Evolutionary conservation across 2,113 vertebrate species (phyloP).

Genomic region (Axis porcinus): DNA sequence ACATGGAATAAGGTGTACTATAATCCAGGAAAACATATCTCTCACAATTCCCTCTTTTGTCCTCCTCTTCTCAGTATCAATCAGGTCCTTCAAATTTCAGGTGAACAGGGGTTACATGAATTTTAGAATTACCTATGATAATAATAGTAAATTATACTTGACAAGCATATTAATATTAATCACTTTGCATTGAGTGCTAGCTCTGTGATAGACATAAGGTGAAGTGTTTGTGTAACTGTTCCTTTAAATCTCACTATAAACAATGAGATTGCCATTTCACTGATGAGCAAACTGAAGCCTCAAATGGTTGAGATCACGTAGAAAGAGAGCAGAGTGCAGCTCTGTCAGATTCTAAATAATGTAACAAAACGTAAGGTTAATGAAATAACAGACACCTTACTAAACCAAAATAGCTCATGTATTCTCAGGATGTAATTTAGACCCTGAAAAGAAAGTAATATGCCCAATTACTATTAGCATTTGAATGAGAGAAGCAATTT

Average conservation of each 20-base stretch:
- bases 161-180: background rate
- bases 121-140: background rate
- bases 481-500: slow-evolving; percentile 14
- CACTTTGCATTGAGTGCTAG: background rate
- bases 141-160: background rate
- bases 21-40: background rate
- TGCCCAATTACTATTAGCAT: slow-evolving; percentile 39
- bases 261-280: background rate
- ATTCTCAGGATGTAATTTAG: slow-evolving; percentile 26
- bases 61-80: background rate
- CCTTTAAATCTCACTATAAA: background rate
- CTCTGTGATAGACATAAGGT: background rate
- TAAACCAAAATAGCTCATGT: background rate
- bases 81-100: background rate
- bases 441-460: background rate
- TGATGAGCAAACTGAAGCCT: background rate
- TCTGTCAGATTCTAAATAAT: slow-evolving; percentile 34
- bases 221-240: background rate
- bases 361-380: slow-evolving; percentile 1
- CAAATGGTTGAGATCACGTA: background rate
- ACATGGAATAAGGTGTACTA: background rate
- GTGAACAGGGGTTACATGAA: background rate
- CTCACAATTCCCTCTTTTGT: background rate
- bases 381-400: background rate
- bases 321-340: background rate